These are phyloP conservation scores for Pantala flavescens DNA, from an alignment of 1,140 invertebrate species.

Conservation along the genomic window DNA sequence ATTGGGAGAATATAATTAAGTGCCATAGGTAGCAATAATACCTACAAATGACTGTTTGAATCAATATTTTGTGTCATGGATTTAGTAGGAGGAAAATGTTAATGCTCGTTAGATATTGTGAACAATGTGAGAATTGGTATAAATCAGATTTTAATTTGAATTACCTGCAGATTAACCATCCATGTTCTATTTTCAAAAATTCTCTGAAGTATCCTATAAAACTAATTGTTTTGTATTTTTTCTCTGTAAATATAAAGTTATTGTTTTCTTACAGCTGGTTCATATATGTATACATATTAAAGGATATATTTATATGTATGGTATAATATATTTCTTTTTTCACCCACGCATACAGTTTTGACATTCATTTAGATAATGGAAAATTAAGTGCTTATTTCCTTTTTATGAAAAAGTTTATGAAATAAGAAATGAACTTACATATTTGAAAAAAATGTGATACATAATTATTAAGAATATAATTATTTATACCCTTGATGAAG, in stretches of 20 bases:
- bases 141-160: too few relatives aligned
- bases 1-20: neutral
- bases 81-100: neutral
- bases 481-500: too few relatives aligned
- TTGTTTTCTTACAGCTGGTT: too few relatives aligned
- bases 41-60: neutral
- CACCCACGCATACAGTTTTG: neutral
- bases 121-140: too few relatives aligned
- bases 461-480: neutral
- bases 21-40: conserved; percentile 9
- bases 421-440: conserved; percentile 1
- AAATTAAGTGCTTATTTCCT: neutral
- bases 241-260: too few relatives aligned
- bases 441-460: neutral
- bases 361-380: neutral
- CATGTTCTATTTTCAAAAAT: too few relatives aligned
- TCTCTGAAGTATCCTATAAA: too few relatives aligned
- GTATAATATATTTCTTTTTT: neutral
- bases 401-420: neutral
- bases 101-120: too few relatives aligned
- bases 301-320: neutral
- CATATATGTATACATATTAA: neutral
- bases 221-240: too few relatives aligned
- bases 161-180: too few relatives aligned
- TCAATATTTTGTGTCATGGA: neutral